Evolutionary conservation across 1,140 invertebrate species (phyloP).

Genomic region (Neocloeon triangulifer): DNA sequence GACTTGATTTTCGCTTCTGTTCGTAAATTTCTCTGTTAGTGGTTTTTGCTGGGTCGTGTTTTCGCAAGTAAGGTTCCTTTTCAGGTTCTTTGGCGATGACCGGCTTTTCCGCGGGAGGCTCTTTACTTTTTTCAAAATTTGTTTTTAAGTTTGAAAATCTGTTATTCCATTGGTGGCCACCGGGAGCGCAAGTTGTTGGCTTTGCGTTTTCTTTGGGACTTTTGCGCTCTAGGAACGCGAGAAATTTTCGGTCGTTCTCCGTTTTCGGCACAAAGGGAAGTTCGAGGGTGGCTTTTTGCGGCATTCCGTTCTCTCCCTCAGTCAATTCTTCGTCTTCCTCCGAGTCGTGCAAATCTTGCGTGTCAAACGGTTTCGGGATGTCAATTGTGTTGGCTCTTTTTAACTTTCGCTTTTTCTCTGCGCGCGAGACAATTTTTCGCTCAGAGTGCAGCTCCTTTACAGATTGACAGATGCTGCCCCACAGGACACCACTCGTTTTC

Average conservation of each 20-base stretch:
- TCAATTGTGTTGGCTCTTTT: constrained; percentile 74
- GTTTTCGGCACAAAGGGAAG: constrained; percentile 55
- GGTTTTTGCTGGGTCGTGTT: constrained; percentile 17
- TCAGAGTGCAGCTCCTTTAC: neutral
- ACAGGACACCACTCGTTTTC: no score
- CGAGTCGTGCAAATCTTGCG: no score
- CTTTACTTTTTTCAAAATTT: constrained; percentile 37
- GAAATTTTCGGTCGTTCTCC: constrained; percentile 61
- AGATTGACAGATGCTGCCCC: neutral
- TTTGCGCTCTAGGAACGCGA: constrained; percentile 46
- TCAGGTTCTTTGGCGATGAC: no score
- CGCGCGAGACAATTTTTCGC: constrained; percentile 9
- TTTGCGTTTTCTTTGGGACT: constrained; percentile 18
- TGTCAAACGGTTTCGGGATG: constrained; percentile 42
- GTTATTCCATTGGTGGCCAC: constrained; percentile 41
- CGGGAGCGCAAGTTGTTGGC: constrained; percentile 11
- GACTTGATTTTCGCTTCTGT: constrained; percentile 15
- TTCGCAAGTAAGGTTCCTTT: no score
- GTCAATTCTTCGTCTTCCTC: constrained; percentile 20
- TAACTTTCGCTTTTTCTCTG: constrained; percentile 45
- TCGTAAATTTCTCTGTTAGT: constrained; percentile 16
- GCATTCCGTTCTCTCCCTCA: constrained; percentile 12
- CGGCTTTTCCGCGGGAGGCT: no score
- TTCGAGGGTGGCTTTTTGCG: constrained; percentile 19
- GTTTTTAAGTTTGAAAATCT: constrained; percentile 68